Evolutionary conservation across 2,797 vertebrate species (phyloP), one percentile per base, ranked within the genome.

Genomic region (Gobionotothen gibberifrons): DNA sequence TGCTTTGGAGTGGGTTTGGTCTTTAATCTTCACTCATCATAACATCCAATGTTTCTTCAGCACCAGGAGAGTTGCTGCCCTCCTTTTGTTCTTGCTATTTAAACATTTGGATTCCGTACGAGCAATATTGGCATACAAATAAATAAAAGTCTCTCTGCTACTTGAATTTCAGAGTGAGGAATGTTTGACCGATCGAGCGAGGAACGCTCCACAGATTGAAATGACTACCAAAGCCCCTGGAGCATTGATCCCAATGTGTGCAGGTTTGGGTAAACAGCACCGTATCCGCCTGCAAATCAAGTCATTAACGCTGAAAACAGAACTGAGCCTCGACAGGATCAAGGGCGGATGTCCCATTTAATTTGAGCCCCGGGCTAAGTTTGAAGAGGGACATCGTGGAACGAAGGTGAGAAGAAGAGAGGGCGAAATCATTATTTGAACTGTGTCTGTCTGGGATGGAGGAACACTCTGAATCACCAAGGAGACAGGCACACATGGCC

Each of bases 241-340:
- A 90, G 88, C 92, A 92, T 89, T 92, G 91, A 94, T 94, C 91
- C 92, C 78, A 75, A 87, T 94, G 94, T 90, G 89, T 84, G 65
- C 78, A 74, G 86, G 90, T 89, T 92, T 92, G 81, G 82, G 91
- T 93, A 94, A 95, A 93, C 93, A 94, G 85, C 77, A 87, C 89
- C 88, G 82, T 83, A 79, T 74, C 74, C 17, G 90, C 90, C 90
- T 93, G 92, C 93, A 94, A 94, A 94, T 94, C 89, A 91, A 85
- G 90, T 91, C 90, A 93, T 94, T 94, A 94, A 93, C 88, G 93
- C 91, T 90, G 90, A 90, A 92, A 92, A 93, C 84, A 88, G 81
- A 81, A 69, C 58, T 22, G 87, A 76, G 88, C 74, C 84, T 76
- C 71, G 32, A 60, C 78, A 65, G 83, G 86, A 93, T 91, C 86